Evolutionary conservation across 2,113 vertebrate species (phyloP).

Genomic region (Cynoglossus semilaevis): DNA sequence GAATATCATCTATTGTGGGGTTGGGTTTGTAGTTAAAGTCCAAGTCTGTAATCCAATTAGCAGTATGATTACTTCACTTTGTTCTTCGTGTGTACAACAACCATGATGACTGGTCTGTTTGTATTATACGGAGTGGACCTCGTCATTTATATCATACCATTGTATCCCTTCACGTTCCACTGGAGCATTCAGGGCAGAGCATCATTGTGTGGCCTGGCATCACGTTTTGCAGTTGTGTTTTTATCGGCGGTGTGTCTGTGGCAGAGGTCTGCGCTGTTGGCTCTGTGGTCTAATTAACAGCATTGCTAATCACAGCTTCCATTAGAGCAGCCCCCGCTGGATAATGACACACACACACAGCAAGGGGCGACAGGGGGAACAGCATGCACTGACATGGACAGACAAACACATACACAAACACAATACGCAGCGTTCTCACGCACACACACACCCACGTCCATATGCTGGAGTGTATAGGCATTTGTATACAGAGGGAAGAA

Average conservation of each 20-base stretch:
- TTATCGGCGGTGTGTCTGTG: conserved; percentile 58
- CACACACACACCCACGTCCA: conserved; percentile 31
- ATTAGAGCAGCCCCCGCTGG: conserved; percentile 74
- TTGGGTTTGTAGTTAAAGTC: conserved; percentile 26
- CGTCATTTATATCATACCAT: conserved; percentile 9
- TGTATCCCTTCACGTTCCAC: conserved; percentile 35
- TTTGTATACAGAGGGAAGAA: conserved; percentile 16
- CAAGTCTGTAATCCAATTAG: conserved; percentile 54
- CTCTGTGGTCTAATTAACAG: conserved; percentile 78
- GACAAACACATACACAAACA: conserved; percentile 63
- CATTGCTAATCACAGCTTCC: conserved; percentile 78
- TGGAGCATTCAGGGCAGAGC: conserved; percentile 26
- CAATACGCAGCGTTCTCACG: conserved; percentile 47
- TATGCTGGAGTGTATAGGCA: conserved; percentile 27
- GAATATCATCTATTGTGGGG: conserved; percentile 3
- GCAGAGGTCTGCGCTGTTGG: conserved; percentile 62
- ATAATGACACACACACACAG: conserved; percentile 74
- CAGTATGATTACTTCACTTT: conserved; percentile 44
- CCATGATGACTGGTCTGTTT: conserved; percentile 22
- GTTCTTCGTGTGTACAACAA: conserved; percentile 26
- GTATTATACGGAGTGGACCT: conserved; percentile 8
- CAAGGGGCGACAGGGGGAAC: conserved; percentile 69
- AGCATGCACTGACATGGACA: conserved; percentile 70
- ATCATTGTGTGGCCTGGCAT: conserved; percentile 19
- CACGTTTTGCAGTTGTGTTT: conserved; percentile 36